A percentile compares a stretch with the other conserved stretches of the same genome.
These are phyloP conservation scores for Anoplius nigerrimus DNA, from an alignment of 2,888 invertebrate species.

Conservation along the genomic window DNA sequence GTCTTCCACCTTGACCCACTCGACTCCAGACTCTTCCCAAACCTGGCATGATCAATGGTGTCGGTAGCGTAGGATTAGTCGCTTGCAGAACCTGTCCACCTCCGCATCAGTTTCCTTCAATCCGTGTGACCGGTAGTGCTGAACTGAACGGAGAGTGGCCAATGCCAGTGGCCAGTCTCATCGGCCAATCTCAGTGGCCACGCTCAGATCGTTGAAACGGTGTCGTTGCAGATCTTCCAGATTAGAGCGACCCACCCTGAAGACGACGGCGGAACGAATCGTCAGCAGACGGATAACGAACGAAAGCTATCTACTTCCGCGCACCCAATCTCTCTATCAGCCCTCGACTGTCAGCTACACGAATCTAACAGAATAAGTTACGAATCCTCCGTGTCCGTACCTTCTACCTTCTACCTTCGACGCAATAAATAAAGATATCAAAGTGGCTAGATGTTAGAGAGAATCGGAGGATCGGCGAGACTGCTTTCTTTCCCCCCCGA, in stretches of 20 bases:
- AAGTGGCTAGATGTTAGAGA: conserved; percentile 29
- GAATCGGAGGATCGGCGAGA: conserved; percentile 11
- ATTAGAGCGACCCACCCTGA: conserved; percentile 41
- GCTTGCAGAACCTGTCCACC: too few relatives aligned
- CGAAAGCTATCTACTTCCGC: background rate
- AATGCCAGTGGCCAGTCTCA: too few relatives aligned
- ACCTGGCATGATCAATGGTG: too few relatives aligned
- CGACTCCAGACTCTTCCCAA: too few relatives aligned
- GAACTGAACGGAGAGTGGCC: too few relatives aligned
- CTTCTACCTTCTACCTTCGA: too few relatives aligned
- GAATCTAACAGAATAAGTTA: conserved; percentile 32
- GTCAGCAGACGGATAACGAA: conserved; percentile 13
- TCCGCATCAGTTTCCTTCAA: too few relatives aligned
- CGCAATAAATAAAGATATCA: conserved; percentile 52
- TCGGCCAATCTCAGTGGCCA: too few relatives aligned
- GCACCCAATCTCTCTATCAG: conserved; percentile 29
- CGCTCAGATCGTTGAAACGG: conserved; percentile 16
- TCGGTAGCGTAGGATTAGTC: too few relatives aligned
- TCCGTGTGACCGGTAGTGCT: too few relatives aligned
- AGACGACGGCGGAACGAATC: conserved; percentile 1
- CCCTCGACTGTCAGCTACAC: conserved; percentile 42
- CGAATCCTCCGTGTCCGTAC: conserved; percentile 47
- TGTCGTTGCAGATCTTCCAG: conserved; percentile 55
- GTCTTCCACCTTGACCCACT: too few relatives aligned
- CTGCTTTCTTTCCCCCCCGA: conserved; percentile 12